These are phyloP conservation scores for Drosophila formosana DNA, from an alignment of 2,888 invertebrate genomes.

Conservation along the genomic window DNA sequence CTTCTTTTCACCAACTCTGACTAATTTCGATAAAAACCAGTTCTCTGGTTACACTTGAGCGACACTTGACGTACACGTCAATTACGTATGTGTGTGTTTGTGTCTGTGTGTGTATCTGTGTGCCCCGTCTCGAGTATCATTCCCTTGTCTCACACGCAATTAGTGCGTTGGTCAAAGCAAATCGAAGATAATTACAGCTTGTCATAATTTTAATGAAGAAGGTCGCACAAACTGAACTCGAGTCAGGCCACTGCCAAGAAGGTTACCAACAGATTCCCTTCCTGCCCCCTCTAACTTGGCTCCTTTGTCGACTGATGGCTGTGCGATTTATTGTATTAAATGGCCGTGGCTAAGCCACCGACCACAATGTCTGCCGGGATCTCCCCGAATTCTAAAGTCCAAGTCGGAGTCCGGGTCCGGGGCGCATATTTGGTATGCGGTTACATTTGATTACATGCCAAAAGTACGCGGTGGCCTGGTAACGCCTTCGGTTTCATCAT, in stretches of 20 bases:
- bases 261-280: slow-evolving; percentile 5
- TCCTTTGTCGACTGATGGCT: slow-evolving; percentile 16
- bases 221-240: slow-evolving; percentile 66
- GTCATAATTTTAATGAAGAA: slow-evolving; percentile 82
- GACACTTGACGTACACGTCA: slow-evolving; percentile 53
- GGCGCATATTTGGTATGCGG: slow-evolving; percentile 75
- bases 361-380: slow-evolving; percentile 29
- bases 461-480: slow-evolving; percentile 49
- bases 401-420: slow-evolving; percentile 9
- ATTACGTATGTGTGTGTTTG: slow-evolving; percentile 7
- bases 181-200: slow-evolving; percentile 81
- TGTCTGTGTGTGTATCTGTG: not conserved
- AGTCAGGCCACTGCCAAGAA: slow-evolving; percentile 21
- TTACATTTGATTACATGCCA: slow-evolving; percentile 77
- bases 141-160: slow-evolving; percentile 69
- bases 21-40: slow-evolving; percentile 56
- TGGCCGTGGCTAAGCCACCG: slow-evolving; percentile 54
- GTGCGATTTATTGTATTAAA: slow-evolving; percentile 68
- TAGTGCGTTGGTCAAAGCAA: slow-evolving; percentile 78
- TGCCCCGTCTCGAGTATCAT: slow-evolving; percentile 37
- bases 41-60: slow-evolving; percentile 47
- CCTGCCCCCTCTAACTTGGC: not conserved
- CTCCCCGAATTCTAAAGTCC: not conserved
- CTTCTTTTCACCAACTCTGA: slow-evolving; percentile 51
- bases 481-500: slow-evolving; percentile 40